Conservation (phyloP, 1,140 invertebrate species). For the Lamellibrachia luymesi region DNA sequence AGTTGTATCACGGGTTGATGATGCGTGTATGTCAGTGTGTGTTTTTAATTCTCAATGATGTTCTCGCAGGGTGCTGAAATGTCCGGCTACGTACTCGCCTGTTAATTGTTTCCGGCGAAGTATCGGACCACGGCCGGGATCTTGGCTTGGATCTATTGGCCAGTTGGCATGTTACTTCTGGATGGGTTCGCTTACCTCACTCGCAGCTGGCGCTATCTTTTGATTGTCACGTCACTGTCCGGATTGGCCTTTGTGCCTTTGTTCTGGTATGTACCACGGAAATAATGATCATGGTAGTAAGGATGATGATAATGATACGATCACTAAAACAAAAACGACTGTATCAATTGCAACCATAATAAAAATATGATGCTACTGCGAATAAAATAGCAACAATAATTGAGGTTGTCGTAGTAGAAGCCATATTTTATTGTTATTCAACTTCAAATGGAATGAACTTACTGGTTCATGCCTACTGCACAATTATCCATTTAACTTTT, state of each 20-base stretch:
- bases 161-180: slow-evolving; percentile 53
- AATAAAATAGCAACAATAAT: too few relatives aligned
- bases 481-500: too few relatives aligned
- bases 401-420: too few relatives aligned
- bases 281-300: too few relatives aligned
- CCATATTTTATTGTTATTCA: too few relatives aligned
- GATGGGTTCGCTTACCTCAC: slow-evolving; percentile 55
- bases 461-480: too few relatives aligned
- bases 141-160: slow-evolving; percentile 54
- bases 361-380: too few relatives aligned
- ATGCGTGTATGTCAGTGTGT: too few relatives aligned
- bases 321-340: neutral
- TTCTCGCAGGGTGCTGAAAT: slow-evolving; percentile 46
- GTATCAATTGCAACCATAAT: too few relatives aligned
- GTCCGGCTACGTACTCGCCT: slow-evolving; percentile 46
- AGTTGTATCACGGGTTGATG: too few relatives aligned
- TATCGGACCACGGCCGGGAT: slow-evolving; percentile 59
- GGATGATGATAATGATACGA: neutral
- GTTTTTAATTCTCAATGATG: neutral
- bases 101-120: slow-evolving; percentile 60
- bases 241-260: slow-evolving; percentile 57
- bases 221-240: slow-evolving; percentile 57
- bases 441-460: too few relatives aligned
- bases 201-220: slow-evolving; percentile 57
- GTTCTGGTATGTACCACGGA: slow-evolving; percentile 48